Evolutionary conservation across 2,113 vertebrate genomes (phyloP).

Genomic region (Oostethus manadensis): DNA sequence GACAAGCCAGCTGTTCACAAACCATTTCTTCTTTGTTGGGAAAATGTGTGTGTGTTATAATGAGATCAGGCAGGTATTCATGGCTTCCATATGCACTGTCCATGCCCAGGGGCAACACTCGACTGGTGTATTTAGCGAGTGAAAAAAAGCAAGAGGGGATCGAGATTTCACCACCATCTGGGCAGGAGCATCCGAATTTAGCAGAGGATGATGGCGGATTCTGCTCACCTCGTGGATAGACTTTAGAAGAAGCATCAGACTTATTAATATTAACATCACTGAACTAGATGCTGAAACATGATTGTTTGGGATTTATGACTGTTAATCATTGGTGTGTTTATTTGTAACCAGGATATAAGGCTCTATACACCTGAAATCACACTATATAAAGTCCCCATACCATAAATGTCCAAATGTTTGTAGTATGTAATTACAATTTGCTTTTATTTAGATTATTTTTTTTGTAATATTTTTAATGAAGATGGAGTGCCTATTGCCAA

Average conservation of each 20-base stretch:
- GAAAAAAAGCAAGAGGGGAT: conserved; percentile 13
- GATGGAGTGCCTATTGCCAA: too few species aligned
- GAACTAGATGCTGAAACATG: conserved; percentile 61
- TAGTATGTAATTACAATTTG: too few species aligned
- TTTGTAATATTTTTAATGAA: too few species aligned
- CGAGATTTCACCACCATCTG: conserved; percentile 58
- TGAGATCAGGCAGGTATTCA: conserved; percentile 54
- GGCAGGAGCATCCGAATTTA: conserved; percentile 55
- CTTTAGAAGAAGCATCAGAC: conserved; percentile 36
- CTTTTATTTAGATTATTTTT: too few species aligned
- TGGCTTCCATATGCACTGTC: conserved; percentile 53
- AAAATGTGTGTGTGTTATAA: conserved; percentile 36
- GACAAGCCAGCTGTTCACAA: conserved; percentile 46
- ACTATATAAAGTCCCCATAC: too few species aligned
- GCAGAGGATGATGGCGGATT: conserved; percentile 54
- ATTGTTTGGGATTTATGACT: conserved; percentile 43
- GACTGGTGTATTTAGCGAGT: conserved; percentile 43
- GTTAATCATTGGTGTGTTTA: conserved; percentile 41
- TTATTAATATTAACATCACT: conserved; percentile 58
- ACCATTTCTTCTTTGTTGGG: conserved; percentile 35
- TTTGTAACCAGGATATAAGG: conserved; percentile 47
- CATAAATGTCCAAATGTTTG: too few species aligned
- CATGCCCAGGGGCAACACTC: conserved; percentile 46
- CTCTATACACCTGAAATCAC: background rate
- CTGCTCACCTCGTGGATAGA: conserved; percentile 43